Conservation (phyloP, 2,888 invertebrate genomes). For the Notodonta ziczac region DNA sequence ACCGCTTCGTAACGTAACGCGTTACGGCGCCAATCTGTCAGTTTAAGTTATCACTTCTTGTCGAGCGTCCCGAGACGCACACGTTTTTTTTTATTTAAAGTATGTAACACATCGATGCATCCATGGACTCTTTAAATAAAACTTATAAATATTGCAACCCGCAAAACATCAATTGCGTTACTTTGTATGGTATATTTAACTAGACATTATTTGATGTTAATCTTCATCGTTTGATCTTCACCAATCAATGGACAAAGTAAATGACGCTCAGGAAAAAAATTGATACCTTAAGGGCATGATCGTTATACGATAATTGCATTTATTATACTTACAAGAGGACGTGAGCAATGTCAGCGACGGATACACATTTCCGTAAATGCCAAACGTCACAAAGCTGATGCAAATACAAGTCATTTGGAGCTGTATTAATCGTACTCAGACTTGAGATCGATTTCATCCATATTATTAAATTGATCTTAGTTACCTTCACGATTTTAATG, state of each 20-base stretch:
- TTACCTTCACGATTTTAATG: too few relatives aligned
- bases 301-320: slow-evolving; percentile 58
- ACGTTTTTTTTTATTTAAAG: neutral
- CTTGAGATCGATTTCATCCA: too few relatives aligned
- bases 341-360: slow-evolving; percentile 39
- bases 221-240: slow-evolving; percentile 59
- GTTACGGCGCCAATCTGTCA: too few relatives aligned
- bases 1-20: too few relatives aligned
- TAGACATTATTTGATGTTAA: slow-evolving; percentile 43
- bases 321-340: slow-evolving; percentile 49
- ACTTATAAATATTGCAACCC: neutral
- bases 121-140: neutral
- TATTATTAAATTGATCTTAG: too few relatives aligned
- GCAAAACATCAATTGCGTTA: slow-evolving; percentile 14
- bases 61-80: too few relatives aligned
- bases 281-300: slow-evolving; percentile 40
- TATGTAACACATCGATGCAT: neutral
- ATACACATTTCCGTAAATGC: slow-evolving; percentile 52
- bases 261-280: slow-evolving; percentile 41
- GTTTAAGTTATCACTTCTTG: too few relatives aligned
- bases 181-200: slow-evolving; percentile 25
- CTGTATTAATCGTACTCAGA: too few relatives aligned
- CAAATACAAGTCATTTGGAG: too few relatives aligned
- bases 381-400: slow-evolving; percentile 32
- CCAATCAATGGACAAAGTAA: slow-evolving; percentile 56